Evolutionary conservation across 2,113 vertebrate genomes (phyloP), one percentile per base, ranked within the genome.

Genomic region (Vidua chalybeata): DNA sequence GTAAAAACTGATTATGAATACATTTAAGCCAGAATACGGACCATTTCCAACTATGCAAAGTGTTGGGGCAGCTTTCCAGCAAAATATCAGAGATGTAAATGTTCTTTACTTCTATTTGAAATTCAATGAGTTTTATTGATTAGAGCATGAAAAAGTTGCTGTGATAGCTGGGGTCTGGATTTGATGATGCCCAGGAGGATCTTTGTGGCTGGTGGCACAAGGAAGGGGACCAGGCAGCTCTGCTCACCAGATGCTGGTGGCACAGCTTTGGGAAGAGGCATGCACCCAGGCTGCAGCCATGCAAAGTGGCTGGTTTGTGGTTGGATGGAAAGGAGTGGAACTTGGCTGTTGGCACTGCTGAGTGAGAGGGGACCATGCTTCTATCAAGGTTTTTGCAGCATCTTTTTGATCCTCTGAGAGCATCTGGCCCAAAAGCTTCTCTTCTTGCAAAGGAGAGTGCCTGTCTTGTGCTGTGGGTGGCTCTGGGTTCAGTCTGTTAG

Each of bases 201-300:
- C 12, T 48, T 52, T 71, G 26, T 66, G 43, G 18, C 46, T 84
- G 41, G 18, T 41, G 11, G 45, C 39, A 56, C 16, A 24, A 30
- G 46, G 33, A 81, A 37, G 37, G 45, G n/a, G 17, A 79, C 10
- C 13, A 61, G 35, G 19, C 49, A 69, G 15, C 54, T 83, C 33
- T 0, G 0, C 51, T 78, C 1, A 0, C 22, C 10, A 19, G 13
- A 13, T 58, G 78, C n/a, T 67, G 56, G 43, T 59, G 52, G 45
- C 45, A 51, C 1, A 1, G 16, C 45, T 72, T 63, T 61, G 49
- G 54, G 46, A 73, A 83, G 30, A 59, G 52, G 23, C 18, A 28
- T 0, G 8, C 27, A 73, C 6, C 16, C 0, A 0, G 33, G 33
- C 67, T 92, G 31, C 37, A 55, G n/a, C 30, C 0, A 0, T 2